phyloP scores from a whole-genome alignment of 2,888 invertebrate species.

The Zeuzera pyrina region DNA sequence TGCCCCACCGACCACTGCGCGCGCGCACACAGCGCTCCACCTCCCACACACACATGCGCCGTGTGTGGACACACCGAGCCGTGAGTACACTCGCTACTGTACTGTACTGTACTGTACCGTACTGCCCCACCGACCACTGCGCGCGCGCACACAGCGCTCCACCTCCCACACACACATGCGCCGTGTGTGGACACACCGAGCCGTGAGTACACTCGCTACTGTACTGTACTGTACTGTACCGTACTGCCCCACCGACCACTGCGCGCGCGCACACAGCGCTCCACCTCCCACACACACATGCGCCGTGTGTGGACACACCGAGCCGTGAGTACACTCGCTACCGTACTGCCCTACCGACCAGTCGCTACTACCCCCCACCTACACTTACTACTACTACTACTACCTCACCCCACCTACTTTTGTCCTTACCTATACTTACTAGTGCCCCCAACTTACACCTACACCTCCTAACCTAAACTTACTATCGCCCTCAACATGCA shows the following conservation, averaged over 20 bases:
- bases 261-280: conserved; percentile 33
- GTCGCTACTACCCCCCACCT: no score
- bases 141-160: conserved; percentile 34
- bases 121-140: conserved; percentile 52
- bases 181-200: conserved; percentile 27
- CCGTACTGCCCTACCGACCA: no score
- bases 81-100: no score
- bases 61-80: conserved; percentile 27
- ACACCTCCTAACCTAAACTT: no score
- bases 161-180: conserved; percentile 37
- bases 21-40: conserved; percentile 31
- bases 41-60: conserved; percentile 37
- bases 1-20: conserved; percentile 51
- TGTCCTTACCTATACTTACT: no score
- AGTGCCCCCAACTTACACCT: no score
- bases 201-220: no score
- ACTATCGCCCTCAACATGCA: no score
- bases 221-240: no score
- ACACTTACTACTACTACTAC: no score
- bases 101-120: no score
- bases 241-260: conserved; percentile 58
- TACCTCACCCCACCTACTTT: no score
- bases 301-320: conserved; percentile 27
- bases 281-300: conserved; percentile 38
- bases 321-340: conserved; percentile 22